phyloP scores from a whole-genome alignment of 2,113 vertebrate species.

The Malaclemys terrapin region DNA sequence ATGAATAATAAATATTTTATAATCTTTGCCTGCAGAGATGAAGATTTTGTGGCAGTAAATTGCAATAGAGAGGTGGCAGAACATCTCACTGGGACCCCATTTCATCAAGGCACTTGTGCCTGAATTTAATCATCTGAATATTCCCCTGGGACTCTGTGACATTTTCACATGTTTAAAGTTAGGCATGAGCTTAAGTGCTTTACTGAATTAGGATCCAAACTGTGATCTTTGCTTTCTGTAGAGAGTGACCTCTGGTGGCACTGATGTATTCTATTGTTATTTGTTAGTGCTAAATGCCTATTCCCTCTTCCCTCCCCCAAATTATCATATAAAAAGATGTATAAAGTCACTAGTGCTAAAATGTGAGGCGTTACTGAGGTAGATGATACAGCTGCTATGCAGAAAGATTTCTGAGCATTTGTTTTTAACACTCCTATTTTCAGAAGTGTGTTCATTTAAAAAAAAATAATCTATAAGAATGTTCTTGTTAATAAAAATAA shows the following conservation, averaged over 20 bases:
- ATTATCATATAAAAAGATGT: not conserved
- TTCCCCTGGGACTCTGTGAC: not conserved
- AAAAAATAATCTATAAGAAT: not conserved
- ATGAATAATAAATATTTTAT: not conserved
- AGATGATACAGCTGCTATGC: not conserved
- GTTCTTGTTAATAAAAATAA: not conserved
- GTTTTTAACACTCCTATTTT: not conserved
- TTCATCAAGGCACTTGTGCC: not conserved
- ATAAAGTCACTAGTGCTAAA: not conserved
- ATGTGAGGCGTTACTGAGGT: not conserved
- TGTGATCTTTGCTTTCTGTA: not conserved
- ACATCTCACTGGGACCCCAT: not conserved
- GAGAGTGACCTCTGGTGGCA: conserved; percentile 7
- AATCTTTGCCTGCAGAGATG: not conserved
- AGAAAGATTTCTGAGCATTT: not conserved
- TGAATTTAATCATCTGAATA: not conserved
- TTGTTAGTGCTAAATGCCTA: not conserved
- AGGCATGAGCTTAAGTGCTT: not conserved
- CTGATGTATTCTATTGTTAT: not conserved
- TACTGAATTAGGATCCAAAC: not conserved
- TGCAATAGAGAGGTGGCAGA: not conserved
- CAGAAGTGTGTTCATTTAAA: not conserved
- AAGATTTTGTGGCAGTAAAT: not conserved
- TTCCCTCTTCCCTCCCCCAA: not conserved
- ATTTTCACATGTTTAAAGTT: not conserved